Percentiles rank a stretch among this genome's conserved stretches.
Evolutionary conservation across 2,888 invertebrate genomes (phyloP).

Genomic region (Sinohyriopsis cumingii): DNA sequence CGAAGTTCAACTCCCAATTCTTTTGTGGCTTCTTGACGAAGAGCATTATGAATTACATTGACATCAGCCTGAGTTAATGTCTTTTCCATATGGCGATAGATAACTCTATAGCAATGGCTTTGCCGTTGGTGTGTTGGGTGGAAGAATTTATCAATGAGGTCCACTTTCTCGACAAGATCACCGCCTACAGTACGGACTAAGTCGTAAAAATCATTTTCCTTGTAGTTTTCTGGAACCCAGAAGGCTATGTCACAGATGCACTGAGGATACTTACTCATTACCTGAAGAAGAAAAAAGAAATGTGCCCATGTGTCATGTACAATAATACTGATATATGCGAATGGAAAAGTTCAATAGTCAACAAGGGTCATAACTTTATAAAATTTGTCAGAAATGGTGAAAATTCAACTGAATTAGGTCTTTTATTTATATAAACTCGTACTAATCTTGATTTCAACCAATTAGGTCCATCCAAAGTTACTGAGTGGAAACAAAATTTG

Average conservation of each 20-base stretch:
- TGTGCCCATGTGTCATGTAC: background rate
- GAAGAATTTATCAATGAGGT: conserved; percentile 86
- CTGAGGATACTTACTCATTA: conserved; percentile 88
- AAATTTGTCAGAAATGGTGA: background rate
- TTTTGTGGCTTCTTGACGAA: conserved; percentile 77
- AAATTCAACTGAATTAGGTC: too few relatives aligned
- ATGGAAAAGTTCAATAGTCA: background rate
- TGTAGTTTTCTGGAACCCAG: conserved; percentile 84
- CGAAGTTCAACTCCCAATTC: conserved; percentile 74
- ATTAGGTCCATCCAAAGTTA: too few relatives aligned
- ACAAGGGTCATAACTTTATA: background rate
- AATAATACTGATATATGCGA: background rate
- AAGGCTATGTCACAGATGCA: conserved; percentile 95
- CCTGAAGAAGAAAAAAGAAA: conserved; percentile 73
- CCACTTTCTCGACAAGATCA: conserved; percentile 94
- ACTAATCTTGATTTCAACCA: too few relatives aligned
- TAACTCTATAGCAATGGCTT: conserved; percentile 93
- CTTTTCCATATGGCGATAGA: conserved; percentile 93
- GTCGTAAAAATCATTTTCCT: conserved; percentile 80
- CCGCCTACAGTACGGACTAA: conserved; percentile 90
- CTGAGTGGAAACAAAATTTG: too few relatives aligned
- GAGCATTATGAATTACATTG: conserved; percentile 84
- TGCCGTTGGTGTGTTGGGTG: conserved; percentile 87
- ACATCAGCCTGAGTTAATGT: conserved; percentile 91
- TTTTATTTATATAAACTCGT: too few relatives aligned